phyloP scores from a whole-genome alignment of 2,113 vertebrate species.

The Meriones unguiculatus region DNA sequence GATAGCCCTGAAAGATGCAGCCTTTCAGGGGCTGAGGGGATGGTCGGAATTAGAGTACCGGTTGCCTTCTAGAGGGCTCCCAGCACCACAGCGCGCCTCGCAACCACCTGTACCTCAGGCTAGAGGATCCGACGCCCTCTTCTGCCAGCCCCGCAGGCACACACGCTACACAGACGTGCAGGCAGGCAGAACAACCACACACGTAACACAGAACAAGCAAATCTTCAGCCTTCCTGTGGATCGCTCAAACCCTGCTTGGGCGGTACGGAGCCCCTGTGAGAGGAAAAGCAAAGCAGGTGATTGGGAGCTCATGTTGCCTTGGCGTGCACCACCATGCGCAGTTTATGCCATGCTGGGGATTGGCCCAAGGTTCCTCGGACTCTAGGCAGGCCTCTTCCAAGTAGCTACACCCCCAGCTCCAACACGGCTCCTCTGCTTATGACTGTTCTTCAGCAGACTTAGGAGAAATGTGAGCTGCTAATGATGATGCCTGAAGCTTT shows the following conservation, averaged over 20 bases:
- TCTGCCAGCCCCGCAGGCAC: background rate
- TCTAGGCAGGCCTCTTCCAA: background rate
- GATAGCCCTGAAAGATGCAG: background rate
- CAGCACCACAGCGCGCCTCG: background rate
- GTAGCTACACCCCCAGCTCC: background rate
- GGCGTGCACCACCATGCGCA: background rate
- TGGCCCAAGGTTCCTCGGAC: background rate
- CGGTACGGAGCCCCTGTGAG: conserved; percentile 36
- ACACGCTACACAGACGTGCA: background rate
- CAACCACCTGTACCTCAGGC: background rate
- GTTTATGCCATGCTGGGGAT: background rate
- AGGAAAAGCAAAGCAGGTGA: conserved; percentile 46
- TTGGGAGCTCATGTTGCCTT: background rate
- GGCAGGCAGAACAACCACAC: background rate
- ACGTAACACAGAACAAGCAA: background rate
- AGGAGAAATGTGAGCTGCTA: conserved; percentile 45
- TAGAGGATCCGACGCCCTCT: no score
- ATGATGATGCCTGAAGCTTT: conserved; percentile 57
- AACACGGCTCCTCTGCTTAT: conserved; percentile 41
- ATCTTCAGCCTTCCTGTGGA: background rate
- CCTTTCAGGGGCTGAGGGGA: no score
- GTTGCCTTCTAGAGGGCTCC: background rate
- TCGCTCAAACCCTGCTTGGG: conserved; percentile 50
- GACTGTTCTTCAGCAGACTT: conserved; percentile 65
- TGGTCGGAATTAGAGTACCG: background rate